Conservation (phyloP, 2,797 vertebrate genomes). For the Ptychadena robeensis region DNA sequence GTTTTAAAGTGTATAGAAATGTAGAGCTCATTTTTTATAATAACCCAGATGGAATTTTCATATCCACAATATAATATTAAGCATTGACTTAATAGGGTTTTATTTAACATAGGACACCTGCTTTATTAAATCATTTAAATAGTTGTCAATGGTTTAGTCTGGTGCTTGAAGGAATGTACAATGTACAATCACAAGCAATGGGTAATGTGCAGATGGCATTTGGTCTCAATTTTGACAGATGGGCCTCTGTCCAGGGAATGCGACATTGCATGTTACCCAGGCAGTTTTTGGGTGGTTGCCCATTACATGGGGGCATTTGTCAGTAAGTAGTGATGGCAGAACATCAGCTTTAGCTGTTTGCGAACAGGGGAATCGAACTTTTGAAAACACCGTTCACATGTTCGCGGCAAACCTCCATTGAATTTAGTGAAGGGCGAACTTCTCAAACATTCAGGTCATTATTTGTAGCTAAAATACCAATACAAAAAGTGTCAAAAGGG, state of each 20-base stretch:
- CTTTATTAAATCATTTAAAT: slow-evolving; percentile 1
- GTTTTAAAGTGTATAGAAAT: slow-evolving; percentile 20
- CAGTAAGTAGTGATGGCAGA: no score
- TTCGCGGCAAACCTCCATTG: no score
- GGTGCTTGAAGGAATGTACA: neutral
- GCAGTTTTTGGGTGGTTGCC: no score
- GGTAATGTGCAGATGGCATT: neutral
- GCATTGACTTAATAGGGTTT: slow-evolving; percentile 14
- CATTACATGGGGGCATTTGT: no score
- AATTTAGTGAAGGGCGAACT: no score
- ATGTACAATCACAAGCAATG: neutral
- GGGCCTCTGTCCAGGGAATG: neutral
- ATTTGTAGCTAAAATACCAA: no score
- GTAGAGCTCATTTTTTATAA: slow-evolving; percentile 22
- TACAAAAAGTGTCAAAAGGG: no score
- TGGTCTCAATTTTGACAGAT: neutral
- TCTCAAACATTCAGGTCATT: no score
- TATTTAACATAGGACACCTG: slow-evolving; percentile 36
- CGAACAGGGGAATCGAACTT: no score
- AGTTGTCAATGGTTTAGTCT: slow-evolving; percentile 1
- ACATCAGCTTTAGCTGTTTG: no score
- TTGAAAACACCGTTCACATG: no score
- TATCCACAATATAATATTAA: slow-evolving; percentile 22
- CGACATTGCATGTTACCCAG: no score
- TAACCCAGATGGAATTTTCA: slow-evolving; percentile 34